A percentile compares a stretch with the other conserved stretches of the same genome.
Conservation (phyloP, 1,140 invertebrate genomes). For the Harlomillsia oculata region DNA sequence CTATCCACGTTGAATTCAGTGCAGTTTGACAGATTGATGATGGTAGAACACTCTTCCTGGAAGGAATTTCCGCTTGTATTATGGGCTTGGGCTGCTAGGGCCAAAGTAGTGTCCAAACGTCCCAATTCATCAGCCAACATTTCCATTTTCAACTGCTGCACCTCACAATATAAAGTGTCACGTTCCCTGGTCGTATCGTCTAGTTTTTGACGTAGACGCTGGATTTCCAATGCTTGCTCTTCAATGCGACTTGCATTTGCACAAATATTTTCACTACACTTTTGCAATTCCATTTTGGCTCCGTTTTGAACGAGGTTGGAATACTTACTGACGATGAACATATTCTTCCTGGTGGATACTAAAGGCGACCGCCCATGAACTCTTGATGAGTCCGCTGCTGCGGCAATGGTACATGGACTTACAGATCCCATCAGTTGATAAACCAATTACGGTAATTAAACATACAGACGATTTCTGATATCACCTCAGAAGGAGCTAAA, state of each 20-base stretch:
- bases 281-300: too few relatives aligned
- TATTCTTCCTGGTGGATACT: too few relatives aligned
- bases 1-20: not conserved
- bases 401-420: too few relatives aligned
- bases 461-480: too few relatives aligned
- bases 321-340: too few relatives aligned
- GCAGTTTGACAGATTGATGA: not conserved
- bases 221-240: conserved; percentile 25
- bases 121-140: conserved; percentile 26
- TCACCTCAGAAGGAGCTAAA: too few relatives aligned
- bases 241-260: conserved; percentile 5
- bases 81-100: not conserved
- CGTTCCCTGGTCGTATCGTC: conserved; percentile 13
- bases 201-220: conserved; percentile 12
- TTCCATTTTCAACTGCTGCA: conserved; percentile 30
- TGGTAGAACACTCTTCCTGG: not conserved
- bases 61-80: too few relatives aligned
- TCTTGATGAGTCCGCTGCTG: too few relatives aligned
- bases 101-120: conserved; percentile 6
- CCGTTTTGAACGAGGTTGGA: too few relatives aligned
- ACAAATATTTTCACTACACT: conserved; percentile 14
- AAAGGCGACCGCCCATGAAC: too few relatives aligned
- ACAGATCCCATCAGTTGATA: too few relatives aligned
- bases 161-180: conserved; percentile 25
- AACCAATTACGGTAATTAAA: too few relatives aligned